Evolutionary conservation across 2,113 vertebrate genomes (phyloP), one percentile per base, ranked within the genome.

Genomic region (Xiphias gladius): DNA sequence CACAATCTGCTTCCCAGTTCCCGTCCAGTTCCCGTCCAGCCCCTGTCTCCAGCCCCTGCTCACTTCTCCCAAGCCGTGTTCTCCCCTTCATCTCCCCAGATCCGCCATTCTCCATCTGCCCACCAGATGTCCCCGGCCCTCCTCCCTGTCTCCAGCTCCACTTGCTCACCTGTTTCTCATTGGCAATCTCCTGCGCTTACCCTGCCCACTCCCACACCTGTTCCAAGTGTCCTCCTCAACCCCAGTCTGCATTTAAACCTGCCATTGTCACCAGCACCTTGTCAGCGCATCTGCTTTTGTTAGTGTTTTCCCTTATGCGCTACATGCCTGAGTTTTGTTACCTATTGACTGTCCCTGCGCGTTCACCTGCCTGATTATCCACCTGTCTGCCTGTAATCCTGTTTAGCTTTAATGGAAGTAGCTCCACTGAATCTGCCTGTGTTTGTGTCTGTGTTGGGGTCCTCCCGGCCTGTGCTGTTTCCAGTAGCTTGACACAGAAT

Each of bases 91-190:
- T 46, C 16, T 69, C 2, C 9, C 9, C 67, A 35, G 50, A 55
- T 10, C 10, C 19, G 69, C 22, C 52, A 19, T 41, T 57, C 16
- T 57, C 37, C n/a, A 5, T 16, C 50, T 16, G 2, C 8, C 69
- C 69, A 57, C 50, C n/a, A 71, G 52, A 57, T 71, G 52, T 71
- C 50, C 13, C n/a, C 8, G n/a, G 43, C 19, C 64, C 17, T 12
- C 17, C 8, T 35, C n/a, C 19, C 19, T 8, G 48, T 50, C 48
- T 2, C 22, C 19, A 22, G 1, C 3, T 48, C 24, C 9, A 48
- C 26, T 8, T 67, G 16, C 24, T 48, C 63, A 65, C 22, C 22
- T 16, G 39, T 41, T 8, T 30, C 41, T 46, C 64, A 11, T 16
- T 28, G 17, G 5, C 16, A 20, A 6, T 48, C 24, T 9, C 19